Conservation (phyloP, 1,140 invertebrate genomes). For the Hydropsyche tenuis region DNA sequence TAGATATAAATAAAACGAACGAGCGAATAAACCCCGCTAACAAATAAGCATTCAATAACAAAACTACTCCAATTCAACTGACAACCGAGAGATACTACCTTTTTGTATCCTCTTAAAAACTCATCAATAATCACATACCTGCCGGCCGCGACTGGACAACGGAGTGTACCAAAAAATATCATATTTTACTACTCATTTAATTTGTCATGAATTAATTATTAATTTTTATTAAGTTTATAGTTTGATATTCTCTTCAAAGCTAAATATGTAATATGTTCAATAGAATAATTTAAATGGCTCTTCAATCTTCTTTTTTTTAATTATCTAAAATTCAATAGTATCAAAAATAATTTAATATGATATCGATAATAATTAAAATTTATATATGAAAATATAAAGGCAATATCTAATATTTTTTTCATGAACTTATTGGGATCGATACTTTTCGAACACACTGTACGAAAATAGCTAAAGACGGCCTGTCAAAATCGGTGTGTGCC, state of each 20-base stretch:
- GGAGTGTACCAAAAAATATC: background rate
- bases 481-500: constrained; percentile 35
- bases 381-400: background rate
- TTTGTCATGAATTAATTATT: too few species aligned
- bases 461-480: constrained; percentile 25
- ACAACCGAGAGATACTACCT: constrained; percentile 41
- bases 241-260: too few species aligned
- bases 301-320: too few species aligned
- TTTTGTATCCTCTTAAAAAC: constrained; percentile 49
- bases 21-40: constrained; percentile 26
- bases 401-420: background rate
- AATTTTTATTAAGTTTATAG: too few species aligned
- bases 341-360: too few species aligned
- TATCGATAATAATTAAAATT: constrained; percentile 7
- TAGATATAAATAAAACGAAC: constrained; percentile 29
- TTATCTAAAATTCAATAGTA: too few species aligned
- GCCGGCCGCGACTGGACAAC: background rate
- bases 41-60: constrained; percentile 48
- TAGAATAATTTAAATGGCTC: too few species aligned
- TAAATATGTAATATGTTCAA: too few species aligned
- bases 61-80: constrained; percentile 49
- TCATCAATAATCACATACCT: constrained; percentile 49
- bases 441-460: background rate
- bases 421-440: background rate
- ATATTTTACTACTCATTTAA: background rate